Conservation (phyloP, 2,113 vertebrate species). For the Aleadryas rufinucha region DNA sequence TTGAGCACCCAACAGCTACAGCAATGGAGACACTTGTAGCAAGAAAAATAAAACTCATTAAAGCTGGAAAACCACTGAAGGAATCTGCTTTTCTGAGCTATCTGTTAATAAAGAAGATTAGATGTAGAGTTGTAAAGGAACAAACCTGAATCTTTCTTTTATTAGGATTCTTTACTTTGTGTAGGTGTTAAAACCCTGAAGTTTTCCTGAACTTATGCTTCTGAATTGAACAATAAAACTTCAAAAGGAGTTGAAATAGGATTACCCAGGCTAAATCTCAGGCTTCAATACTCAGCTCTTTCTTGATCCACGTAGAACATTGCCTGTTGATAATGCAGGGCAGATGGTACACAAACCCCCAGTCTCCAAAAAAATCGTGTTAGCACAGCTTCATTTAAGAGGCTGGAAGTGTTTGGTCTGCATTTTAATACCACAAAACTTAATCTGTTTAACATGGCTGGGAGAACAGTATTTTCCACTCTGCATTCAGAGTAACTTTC, state of each 20-base stretch:
- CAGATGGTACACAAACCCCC: not conserved
- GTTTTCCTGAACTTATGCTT: not conserved
- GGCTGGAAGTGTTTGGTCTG: not conserved
- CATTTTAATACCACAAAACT: not conserved
- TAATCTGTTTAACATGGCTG: not conserved
- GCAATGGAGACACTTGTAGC: not conserved
- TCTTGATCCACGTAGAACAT: not conserved
- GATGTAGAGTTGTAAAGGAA: not conserved
- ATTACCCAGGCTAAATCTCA: slow-evolving; percentile 10
- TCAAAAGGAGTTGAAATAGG: not conserved
- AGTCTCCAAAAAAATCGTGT: not conserved
- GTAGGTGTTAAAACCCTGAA: not conserved
- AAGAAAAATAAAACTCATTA: not conserved
- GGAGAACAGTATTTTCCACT: not conserved
- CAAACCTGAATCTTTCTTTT: not conserved
- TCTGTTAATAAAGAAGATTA: not conserved
- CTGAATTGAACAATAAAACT: not conserved
- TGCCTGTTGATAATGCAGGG: not conserved
- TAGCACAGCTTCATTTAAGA: slow-evolving; percentile 2
- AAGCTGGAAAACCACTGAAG: not conserved
- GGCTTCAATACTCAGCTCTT: not conserved
- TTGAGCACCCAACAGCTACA: not conserved
- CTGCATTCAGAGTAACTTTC: not conserved
- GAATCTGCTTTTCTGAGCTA: not conserved
- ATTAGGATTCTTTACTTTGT: not conserved